A percentile compares a stretch with the other conserved stretches of the same genome.
phyloP scores from a whole-genome alignment of 1,140 invertebrate species.

The Phenacoccus solenopsis region DNA sequence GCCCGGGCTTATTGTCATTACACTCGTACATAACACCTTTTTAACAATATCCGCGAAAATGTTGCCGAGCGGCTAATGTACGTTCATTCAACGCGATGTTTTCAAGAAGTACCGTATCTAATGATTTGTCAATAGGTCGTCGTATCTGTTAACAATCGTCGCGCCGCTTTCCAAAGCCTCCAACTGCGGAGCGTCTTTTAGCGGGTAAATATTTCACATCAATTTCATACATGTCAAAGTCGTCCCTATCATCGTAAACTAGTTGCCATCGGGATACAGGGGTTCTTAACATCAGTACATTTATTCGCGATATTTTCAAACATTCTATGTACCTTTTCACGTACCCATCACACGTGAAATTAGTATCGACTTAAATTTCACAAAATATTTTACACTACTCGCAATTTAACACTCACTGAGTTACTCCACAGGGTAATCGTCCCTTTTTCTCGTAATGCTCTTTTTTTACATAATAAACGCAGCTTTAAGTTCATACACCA shows the following conservation, averaged over 20 bases:
- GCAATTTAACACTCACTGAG: not conserved
- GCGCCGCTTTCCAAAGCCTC: not conserved
- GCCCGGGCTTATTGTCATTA: not conserved
- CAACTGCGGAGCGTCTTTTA: not conserved
- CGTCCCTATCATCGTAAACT: not conserved
- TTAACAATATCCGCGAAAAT: constrained; percentile 10
- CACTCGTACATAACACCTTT: constrained; percentile 10
- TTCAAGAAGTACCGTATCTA: constrained; percentile 10
- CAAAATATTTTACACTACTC: no score
- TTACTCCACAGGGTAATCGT: no score
- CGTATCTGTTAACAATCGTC: constrained; percentile 12
- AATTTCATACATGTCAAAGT: constrained; percentile 11
- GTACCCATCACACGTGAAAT: no score
- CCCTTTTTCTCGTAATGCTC: no score
- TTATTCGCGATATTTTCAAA: no score
- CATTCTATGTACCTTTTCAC: no score
- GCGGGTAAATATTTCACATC: constrained; percentile 13
- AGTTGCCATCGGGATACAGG: not conserved
- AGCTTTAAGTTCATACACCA: constrained; percentile 13
- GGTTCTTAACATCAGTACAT: not conserved
- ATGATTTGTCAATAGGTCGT: constrained; percentile 9
- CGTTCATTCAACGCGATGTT: not conserved
- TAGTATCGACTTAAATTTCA: no score
- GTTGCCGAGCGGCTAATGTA: not conserved
- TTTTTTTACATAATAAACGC: not conserved